These are phyloP conservation scores for Tridacna crocea DNA, from an alignment of 2,888 invertebrate genomes.

Conservation along the genomic window DNA sequence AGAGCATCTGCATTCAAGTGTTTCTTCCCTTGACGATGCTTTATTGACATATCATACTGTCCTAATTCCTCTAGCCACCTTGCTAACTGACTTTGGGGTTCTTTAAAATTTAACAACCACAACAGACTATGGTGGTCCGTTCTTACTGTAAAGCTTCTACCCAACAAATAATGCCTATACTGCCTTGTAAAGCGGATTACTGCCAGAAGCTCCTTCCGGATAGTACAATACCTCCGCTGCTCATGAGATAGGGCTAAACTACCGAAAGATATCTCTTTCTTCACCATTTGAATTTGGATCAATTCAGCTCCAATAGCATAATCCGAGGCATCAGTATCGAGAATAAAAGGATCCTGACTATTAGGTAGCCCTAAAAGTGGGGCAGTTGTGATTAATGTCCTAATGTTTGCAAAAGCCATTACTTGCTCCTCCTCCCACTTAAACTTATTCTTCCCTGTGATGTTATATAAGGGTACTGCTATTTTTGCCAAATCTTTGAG, in stretches of 20 bases:
- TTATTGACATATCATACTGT: not conserved
- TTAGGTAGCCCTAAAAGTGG: too few species aligned
- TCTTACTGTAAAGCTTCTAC: not conserved
- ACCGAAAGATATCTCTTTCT: constrained; percentile 34
- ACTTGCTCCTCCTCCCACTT: constrained; percentile 26
- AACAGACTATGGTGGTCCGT: constrained; percentile 8
- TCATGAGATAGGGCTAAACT: constrained; percentile 33
- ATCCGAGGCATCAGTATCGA: too few species aligned
- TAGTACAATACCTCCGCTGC: constrained; percentile 33
- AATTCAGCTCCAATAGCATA: constrained; percentile 59
- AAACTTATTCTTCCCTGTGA: too few species aligned
- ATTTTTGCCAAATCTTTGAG: constrained; percentile 33
- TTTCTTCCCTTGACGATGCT: constrained; percentile 1
- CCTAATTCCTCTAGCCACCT: constrained; percentile 14
- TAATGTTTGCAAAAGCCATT: constrained; percentile 24
- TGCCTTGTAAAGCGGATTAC: constrained; percentile 25
- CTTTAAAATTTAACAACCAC: constrained; percentile 10
- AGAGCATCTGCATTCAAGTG: constrained; percentile 23
- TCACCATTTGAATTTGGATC: constrained; percentile 44
- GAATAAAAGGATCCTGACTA: too few species aligned
- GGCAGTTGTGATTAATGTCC: constrained; percentile 9
- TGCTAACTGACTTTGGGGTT: not conserved
- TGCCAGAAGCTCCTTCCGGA: constrained; percentile 18
- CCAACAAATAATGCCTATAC: constrained; percentile 17
- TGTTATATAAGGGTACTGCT: constrained; percentile 31